phyloP scores from a whole-genome alignment of 1,140 invertebrate species.

The Anastatus disparis region DNA sequence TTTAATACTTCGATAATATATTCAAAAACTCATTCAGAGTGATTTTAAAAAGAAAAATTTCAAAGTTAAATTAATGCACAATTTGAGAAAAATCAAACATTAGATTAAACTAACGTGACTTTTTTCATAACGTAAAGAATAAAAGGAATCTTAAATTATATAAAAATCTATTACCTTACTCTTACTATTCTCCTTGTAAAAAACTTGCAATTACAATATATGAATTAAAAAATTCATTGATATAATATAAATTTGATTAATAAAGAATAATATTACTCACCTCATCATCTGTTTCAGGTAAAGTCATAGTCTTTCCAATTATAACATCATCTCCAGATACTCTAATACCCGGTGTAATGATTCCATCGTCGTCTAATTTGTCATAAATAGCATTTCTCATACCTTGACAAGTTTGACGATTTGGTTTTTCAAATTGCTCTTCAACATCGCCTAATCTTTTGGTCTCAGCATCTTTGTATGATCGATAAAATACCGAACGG shows the following conservation, averaged over 20 bases:
- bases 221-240: too few relatives aligned
- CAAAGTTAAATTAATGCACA: too few relatives aligned
- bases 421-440: constrained; percentile 97
- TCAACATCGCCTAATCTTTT: constrained; percentile 94
- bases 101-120: too few relatives aligned
- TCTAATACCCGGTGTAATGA: constrained; percentile 95
- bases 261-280: constrained; percentile 3
- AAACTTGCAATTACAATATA: too few relatives aligned
- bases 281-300: constrained; percentile 49
- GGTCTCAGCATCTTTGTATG: constrained; percentile 96
- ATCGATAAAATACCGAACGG: constrained; percentile 96
- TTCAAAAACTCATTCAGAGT: too few relatives aligned
- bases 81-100: too few relatives aligned
- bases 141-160: too few relatives aligned
- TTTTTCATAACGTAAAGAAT: too few relatives aligned
- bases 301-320: constrained; percentile 88
- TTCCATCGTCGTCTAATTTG: constrained; percentile 98
- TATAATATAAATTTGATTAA: background rate
- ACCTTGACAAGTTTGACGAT: constrained; percentile 89
- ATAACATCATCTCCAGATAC: constrained; percentile 99
- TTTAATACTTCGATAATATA: too few relatives aligned
- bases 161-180: too few relatives aligned
- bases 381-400: constrained; percentile 98
- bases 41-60: too few relatives aligned
- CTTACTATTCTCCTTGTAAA: too few relatives aligned